Conservation (phyloP, 2,113 vertebrate species). For the Mionectes macconnelli region DNA sequence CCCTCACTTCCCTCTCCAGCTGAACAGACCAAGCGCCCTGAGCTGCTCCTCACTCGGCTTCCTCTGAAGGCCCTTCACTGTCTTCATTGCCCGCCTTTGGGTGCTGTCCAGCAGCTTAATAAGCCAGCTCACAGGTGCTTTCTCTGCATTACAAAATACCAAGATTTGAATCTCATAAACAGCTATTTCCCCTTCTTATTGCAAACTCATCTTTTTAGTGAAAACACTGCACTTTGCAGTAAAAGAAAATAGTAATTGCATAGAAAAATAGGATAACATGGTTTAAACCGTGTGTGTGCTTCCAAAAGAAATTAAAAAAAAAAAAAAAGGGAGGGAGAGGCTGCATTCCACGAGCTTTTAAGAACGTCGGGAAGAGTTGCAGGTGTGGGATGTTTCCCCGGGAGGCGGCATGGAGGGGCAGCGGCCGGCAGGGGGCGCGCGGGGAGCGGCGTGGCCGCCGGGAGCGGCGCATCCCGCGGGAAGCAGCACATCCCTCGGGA, state of each 20-base stretch:
- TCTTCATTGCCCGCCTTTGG: background rate
- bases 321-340: background rate
- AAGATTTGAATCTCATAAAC: background rate
- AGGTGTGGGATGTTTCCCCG: background rate
- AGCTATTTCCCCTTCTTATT: background rate
- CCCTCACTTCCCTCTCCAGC: background rate
- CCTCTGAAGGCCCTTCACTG: background rate
- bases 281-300: accelerated
- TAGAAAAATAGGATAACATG: background rate
- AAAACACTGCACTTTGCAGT: accelerated
- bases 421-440: background rate
- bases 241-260: accelerated
- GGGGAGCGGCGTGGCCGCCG: background rate
- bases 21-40: background rate
- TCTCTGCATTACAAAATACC: accelerated
- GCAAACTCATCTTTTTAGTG: too few relatives aligned
- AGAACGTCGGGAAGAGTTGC: background rate
- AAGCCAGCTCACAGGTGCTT: background rate
- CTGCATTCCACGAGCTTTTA: background rate
- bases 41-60: background rate
- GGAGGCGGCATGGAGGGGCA: background rate
- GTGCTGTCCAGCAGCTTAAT: background rate
- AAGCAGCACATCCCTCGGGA: accelerated
- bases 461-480: background rate
- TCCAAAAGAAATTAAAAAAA: too few relatives aligned